Base-by-base conservation (phyloP, 2,888 invertebrate genomes). In the Druceiella hillmani region DNA sequence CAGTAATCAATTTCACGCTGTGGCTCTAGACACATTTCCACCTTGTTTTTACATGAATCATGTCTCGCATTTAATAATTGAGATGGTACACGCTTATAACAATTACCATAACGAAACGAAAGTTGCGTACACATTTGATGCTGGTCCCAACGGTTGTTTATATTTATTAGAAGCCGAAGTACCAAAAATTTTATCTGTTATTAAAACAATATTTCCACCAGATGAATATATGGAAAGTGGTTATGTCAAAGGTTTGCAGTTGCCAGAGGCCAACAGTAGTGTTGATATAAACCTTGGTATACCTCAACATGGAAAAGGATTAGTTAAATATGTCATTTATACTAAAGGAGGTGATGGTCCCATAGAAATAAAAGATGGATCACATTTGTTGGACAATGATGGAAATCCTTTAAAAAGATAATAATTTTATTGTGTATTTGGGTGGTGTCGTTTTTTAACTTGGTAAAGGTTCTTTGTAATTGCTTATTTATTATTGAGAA, bases 61-160 rank as follows among this genome's bases (percentile, higher is more conserved):
- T 55, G 74, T 79, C 1, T 97, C 98, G 1, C 82, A 85, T 58
- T 68, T 76, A 14, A 83, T 99, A 36, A 76, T 86, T 3, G 72
- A 83, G 41, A 64, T 94, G 40, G 76, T 97, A 33, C 92, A 97
- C 63, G 66, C 71, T 12, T 93, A 86, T 57, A 99, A 99, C 62
- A 67, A 77, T 27, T 60, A 71, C 15, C 72, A 67, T 53, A 79
- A 79, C n/a, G 59, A 67, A 43, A 61, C 66, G 11, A 84, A 79
- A 64, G 85, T 91, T 4, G 93, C 94, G 1, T 99, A 99, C 59
- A 97, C 98, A 10, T 99, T 92, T 71, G 99, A 99, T 76, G 99
- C 99, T 36, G 99, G 99, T 3, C 89, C 97, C 32, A 99, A 99
- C 72, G 92, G 92, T 3, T 94, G 92, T 59, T 63, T 98, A 1